Evolutionary conservation across 2,797 vertebrate genomes (phyloP), one percentile per base, ranked within the genome.

Genomic region (Scolopax bukidnonensis): DNA sequence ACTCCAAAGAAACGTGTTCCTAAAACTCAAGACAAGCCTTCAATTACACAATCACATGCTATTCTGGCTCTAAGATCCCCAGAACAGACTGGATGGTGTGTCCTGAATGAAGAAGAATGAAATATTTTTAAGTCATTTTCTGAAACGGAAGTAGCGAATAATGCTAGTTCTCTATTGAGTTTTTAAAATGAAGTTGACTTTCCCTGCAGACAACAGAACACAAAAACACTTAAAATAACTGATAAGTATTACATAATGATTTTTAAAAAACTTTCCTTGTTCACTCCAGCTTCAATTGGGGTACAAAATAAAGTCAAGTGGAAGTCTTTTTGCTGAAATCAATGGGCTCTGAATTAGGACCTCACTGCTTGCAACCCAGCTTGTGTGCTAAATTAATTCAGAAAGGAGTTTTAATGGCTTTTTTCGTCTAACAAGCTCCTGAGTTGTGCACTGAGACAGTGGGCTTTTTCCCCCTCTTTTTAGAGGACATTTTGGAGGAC

Each of bases 131-230:
- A 96, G 87, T 43, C 5, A 69, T 81, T 82, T 95, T 82, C 80
- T 84, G 82, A 93, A 89, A 74, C 32, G 65, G 36, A 12, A 95
- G 64, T 48, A 70, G 59, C 88, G 90, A 89, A 91, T 77, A 95
- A 89, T 53, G 48, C 41, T 60, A 80, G 61, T 33, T 74, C 50
- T 81, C 50, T 47, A n/a, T 0, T 50, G 80, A 73, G 40, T 40
- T 94, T 90, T 87, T 32, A 50, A 90, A 95, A 92, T 28, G 19
- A 95, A 57, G 84, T 89, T 90, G 92, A 93, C 88, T 92, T 92
- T 78, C 89, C 89, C 64, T 54, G 36, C 8, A 38, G 75, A 90
- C 68, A 91, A 93, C 81, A 92, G 78, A 95, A 93, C 47, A 90
- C 57, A 84, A 84, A 87, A 57, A 4, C 71, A 90, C 61, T 80